Percentiles rank a stretch among this genome's conserved stretches.
phyloP scores from a whole-genome alignment of 1,140 invertebrate species.

The Campodea augens region DNA sequence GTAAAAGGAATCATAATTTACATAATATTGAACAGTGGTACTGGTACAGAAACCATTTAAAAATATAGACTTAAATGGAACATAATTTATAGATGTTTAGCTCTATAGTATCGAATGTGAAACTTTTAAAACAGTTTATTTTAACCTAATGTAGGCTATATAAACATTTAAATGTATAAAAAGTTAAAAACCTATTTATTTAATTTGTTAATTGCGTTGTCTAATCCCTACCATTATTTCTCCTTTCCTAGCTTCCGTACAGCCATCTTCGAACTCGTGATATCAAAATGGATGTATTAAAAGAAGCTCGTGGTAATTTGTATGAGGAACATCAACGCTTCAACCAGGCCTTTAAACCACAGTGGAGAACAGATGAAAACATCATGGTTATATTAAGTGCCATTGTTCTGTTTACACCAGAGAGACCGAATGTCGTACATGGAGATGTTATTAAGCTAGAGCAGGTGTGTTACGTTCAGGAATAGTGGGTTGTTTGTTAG shows the following conservation, averaged over 20 bases:
- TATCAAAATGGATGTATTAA: slow-evolving; percentile 66
- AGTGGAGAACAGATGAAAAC: slow-evolving; percentile 64
- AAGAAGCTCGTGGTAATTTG: slow-evolving; percentile 65
- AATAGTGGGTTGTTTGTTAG: not conserved
- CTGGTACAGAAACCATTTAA: too few relatives aligned
- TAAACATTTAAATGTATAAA: too few relatives aligned
- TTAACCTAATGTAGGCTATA: too few relatives aligned
- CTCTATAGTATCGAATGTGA: too few relatives aligned
- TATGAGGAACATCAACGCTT: slow-evolving; percentile 68
- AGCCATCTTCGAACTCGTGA: slow-evolving; percentile 41
- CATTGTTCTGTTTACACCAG: slow-evolving; percentile 70
- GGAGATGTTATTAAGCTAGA: slow-evolving; percentile 66
- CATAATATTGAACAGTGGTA: too few relatives aligned
- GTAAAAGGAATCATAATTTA: too few relatives aligned
- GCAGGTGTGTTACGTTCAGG: slow-evolving; percentile 37
- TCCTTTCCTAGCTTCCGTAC: slow-evolving; percentile 40
- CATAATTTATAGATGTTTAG: too few relatives aligned
- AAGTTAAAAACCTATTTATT: too few relatives aligned
- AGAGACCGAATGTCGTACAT: slow-evolving; percentile 57
- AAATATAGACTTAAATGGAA: too few relatives aligned
- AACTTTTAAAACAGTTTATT: too few relatives aligned
- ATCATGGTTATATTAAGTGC: slow-evolving; percentile 76
- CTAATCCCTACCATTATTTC: too few relatives aligned
- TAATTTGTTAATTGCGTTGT: too few relatives aligned
- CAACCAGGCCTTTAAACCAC: slow-evolving; percentile 54